These are phyloP conservation scores for Acleris literana DNA, from an alignment of 2,888 invertebrate species.

Conservation along the genomic window DNA sequence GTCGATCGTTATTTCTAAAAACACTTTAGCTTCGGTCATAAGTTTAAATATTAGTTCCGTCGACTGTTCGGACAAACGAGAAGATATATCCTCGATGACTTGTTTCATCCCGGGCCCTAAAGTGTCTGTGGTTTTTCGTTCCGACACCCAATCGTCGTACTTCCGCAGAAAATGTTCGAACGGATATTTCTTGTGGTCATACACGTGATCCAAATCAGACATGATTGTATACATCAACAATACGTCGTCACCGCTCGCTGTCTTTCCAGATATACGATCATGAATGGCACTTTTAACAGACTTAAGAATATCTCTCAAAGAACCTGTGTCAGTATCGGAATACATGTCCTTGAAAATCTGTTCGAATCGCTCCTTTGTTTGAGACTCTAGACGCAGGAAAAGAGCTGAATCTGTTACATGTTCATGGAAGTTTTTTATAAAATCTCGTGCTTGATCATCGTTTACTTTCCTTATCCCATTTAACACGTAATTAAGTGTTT, in stretches of 20 bases:
- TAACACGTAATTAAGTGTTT: slow-evolving; percentile 51
- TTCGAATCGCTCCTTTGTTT: not conserved
- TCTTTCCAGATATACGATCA: not conserved
- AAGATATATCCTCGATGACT: slow-evolving; percentile 49
- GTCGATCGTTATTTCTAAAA: slow-evolving; percentile 62
- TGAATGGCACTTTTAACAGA: slow-evolving; percentile 5
- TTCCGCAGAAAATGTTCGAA: slow-evolving; percentile 38
- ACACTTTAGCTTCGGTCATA: slow-evolving; percentile 58
- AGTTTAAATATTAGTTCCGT: slow-evolving; percentile 55
- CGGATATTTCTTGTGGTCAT: slow-evolving; percentile 19
- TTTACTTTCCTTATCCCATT: slow-evolving; percentile 46
- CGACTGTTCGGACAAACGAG: slow-evolving; percentile 43
- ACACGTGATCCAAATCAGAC: slow-evolving; percentile 38
- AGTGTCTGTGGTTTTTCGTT: slow-evolving; percentile 37
- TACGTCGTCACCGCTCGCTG: slow-evolving; percentile 20
- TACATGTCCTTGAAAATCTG: slow-evolving; percentile 10
- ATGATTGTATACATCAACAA: slow-evolving; percentile 32
- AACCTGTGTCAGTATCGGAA: no score
- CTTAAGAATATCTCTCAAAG: not conserved
- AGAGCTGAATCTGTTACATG: not conserved
- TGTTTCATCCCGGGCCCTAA: slow-evolving; percentile 46
- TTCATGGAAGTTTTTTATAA: slow-evolving; percentile 45
- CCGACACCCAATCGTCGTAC: slow-evolving; percentile 50
- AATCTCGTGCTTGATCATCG: slow-evolving; percentile 50
- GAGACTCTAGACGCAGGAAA: not conserved